phyloP scores from a whole-genome alignment of 1,140 invertebrate genomes.

The Globodera rostochiensis region DNA sequence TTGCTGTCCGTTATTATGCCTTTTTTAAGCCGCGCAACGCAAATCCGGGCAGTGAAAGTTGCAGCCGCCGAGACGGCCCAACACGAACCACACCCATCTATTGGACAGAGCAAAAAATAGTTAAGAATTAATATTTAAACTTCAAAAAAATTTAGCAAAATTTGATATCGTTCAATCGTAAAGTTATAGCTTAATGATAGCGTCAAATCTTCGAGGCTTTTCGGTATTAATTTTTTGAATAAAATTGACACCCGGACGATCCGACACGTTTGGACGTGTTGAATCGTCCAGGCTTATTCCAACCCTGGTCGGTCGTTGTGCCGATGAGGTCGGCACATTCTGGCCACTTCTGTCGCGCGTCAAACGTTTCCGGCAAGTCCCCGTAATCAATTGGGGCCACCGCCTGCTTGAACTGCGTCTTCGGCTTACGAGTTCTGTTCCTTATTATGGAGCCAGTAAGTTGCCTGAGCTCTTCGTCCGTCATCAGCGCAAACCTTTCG shows the following conservation, averaged over 20 bases:
- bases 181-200: too few relatives aligned
- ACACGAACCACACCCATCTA: conserved; percentile 65
- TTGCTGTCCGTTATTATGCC: conserved; percentile 66
- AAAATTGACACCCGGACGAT: too few relatives aligned
- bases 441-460: neutral
- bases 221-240: too few relatives aligned
- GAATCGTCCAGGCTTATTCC: conserved; percentile 64
- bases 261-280: conserved; percentile 65
- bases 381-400: neutral
- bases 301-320: conserved; percentile 69
- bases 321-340: conserved; percentile 76
- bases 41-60: conserved; percentile 82
- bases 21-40: conserved; percentile 79
- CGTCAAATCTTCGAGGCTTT: too few relatives aligned
- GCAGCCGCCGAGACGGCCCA: conserved; percentile 57
- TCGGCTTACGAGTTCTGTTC: neutral
- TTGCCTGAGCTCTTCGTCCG: neutral
- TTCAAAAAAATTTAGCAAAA: too few relatives aligned
- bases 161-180: too few relatives aligned
- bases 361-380: conserved; percentile 71
- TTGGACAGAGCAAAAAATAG: too few relatives aligned
- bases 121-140: too few relatives aligned
- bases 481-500: neutral
- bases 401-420: neutral
- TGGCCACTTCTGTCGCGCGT: conserved; percentile 69